Conservation (phyloP, 2,113 vertebrate species). For the Saguinus imperator region DNA sequence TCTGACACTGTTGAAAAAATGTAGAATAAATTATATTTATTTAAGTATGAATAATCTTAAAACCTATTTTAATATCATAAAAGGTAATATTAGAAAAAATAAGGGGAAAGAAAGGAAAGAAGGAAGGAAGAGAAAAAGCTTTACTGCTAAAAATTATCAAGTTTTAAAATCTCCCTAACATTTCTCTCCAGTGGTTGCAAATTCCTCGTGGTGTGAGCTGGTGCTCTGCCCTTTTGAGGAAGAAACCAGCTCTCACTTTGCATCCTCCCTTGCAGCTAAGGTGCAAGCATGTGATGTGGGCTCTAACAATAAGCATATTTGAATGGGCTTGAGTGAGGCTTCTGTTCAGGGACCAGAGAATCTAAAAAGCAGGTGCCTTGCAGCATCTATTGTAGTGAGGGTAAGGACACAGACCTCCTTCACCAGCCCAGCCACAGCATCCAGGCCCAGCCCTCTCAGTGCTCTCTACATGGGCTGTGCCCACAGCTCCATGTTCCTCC, state of each 20-base stretch:
- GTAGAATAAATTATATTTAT: neutral
- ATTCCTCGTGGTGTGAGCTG: neutral
- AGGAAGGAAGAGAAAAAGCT: neutral
- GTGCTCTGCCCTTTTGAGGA: neutral
- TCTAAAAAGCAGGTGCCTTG: too few relatives aligned
- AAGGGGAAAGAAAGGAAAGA: too few relatives aligned
- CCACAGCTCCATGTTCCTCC: accelerated
- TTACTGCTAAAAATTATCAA: neutral
- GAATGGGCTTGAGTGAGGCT: accelerated
- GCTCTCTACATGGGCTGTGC: accelerated
- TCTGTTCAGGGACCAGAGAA: neutral
- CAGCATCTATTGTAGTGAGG: neutral
- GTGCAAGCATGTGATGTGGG: neutral
- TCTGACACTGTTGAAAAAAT: neutral
- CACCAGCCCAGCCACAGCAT: accelerated
- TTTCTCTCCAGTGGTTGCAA: neutral
- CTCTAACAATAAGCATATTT: accelerated
- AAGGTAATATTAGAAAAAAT: neutral
- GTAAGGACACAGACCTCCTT: accelerated
- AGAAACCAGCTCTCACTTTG: too few relatives aligned
- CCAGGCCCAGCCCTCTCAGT: too few relatives aligned
- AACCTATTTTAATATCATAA: neutral
- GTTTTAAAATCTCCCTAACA: neutral
- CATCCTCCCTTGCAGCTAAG: neutral
- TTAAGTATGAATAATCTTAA: neutral